phyloP scores from a whole-genome alignment of 2,113 vertebrate species.

The Lepidiolamprologus cunningtoni region DNA sequence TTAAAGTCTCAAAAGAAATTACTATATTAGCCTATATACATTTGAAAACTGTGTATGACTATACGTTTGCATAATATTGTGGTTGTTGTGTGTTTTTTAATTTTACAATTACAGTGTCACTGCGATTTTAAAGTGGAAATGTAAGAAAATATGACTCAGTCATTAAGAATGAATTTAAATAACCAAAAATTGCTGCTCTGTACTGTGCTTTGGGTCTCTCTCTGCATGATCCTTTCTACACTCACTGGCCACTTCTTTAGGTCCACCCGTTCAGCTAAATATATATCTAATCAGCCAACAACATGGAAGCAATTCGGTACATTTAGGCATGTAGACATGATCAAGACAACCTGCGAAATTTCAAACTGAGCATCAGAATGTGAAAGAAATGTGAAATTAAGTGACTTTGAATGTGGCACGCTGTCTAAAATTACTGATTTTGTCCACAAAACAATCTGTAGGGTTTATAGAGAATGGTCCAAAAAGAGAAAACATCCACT shows the following conservation, averaged over 20 bases:
- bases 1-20: not conserved
- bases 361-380: not conserved
- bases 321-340: not conserved
- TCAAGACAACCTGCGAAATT: not conserved
- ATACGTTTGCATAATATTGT: not conserved
- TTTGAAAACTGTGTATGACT: not conserved
- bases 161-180: not conserved
- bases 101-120: not conserved
- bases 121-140: not conserved
- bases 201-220: not conserved
- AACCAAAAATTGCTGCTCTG: not conserved
- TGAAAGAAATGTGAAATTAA: not conserved
- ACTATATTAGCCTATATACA: not conserved
- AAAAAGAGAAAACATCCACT: not conserved
- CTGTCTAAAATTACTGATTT: not conserved
- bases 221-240: not conserved
- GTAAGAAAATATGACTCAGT: not conserved
- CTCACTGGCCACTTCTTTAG: not conserved
- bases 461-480: not conserved
- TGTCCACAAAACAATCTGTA: not conserved
- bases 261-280: not conserved
- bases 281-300: not conserved
- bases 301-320: rapidly evolving
- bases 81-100: not conserved
- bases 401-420: not conserved